phyloP scores from a whole-genome alignment of 2,113 vertebrate species.

The Planiliza haematocheilus region DNA sequence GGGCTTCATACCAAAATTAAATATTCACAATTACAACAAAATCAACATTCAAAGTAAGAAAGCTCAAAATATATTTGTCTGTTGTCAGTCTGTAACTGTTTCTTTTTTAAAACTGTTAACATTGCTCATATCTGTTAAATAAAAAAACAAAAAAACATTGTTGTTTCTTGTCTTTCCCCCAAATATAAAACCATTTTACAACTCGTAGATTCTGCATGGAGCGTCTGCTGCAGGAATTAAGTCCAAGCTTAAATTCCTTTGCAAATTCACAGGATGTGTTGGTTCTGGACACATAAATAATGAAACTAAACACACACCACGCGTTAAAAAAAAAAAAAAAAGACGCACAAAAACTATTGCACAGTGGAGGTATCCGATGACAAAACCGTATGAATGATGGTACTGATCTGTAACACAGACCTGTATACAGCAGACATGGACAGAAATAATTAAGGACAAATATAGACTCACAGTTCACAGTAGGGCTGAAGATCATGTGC shows the following conservation, averaged over 20 bases:
- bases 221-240: background rate
- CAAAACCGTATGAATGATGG: slow-evolving; percentile 55
- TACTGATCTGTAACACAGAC: slow-evolving; percentile 11
- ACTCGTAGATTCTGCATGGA: slow-evolving; percentile 20
- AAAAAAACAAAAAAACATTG: background rate
- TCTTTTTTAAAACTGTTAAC: background rate
- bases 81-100: slow-evolving; percentile 5
- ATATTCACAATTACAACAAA: slow-evolving; percentile 9
- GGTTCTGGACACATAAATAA: slow-evolving; percentile 53
- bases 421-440: slow-evolving; percentile 11
- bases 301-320: slow-evolving; percentile 56
- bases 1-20: slow-evolving; percentile 20
- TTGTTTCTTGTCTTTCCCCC: slow-evolving; percentile 3
- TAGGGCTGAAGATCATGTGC: background rate
- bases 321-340: slow-evolving; percentile 64
- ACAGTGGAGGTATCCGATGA: slow-evolving; percentile 74
- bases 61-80: slow-evolving; percentile 10
- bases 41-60: slow-evolving; percentile 14
- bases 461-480: slow-evolving; percentile 6
- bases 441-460: slow-evolving; percentile 26
- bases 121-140: slow-evolving; percentile 17
- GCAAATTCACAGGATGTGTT: slow-evolving; percentile 6
- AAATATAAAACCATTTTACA: background rate
- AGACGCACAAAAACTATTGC: slow-evolving; percentile 73
- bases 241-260: slow-evolving; percentile 10